These are phyloP conservation scores for Matsumurasca onukii DNA, from an alignment of 1,140 invertebrate species.

Conservation along the genomic window DNA sequence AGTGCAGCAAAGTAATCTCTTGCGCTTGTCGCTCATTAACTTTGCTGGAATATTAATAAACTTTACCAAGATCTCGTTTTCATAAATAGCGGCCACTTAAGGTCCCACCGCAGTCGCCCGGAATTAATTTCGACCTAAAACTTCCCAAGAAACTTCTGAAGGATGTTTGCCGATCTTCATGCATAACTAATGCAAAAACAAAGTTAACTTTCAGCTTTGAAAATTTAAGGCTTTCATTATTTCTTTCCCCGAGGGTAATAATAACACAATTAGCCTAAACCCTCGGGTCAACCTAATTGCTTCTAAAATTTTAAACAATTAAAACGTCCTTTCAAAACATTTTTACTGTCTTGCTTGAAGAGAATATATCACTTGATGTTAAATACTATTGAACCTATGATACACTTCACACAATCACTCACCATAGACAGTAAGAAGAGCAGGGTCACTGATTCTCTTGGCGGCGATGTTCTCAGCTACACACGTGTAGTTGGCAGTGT, in stretches of 20 bases:
- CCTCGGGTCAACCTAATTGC: conserved; percentile 13
- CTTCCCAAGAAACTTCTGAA: conserved; percentile 21
- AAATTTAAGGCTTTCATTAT: conserved; percentile 19
- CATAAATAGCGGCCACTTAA: conserved; percentile 8
- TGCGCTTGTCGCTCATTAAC: conserved; percentile 17
- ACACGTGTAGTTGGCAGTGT: conserved; percentile 96
- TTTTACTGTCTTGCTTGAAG: not conserved
- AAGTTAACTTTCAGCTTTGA: conserved; percentile 21
- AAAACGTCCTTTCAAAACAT: not conserved
- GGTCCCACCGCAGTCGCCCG: not conserved
- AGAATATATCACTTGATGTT: not conserved
- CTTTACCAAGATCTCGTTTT: conserved; percentile 10
- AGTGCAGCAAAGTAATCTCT: not conserved
- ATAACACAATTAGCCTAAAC: conserved; percentile 7
- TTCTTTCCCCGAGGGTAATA: not conserved
- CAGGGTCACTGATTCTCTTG: conserved; percentile 80
- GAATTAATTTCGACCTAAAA: conserved; percentile 22
- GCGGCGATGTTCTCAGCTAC: conserved; percentile 93
- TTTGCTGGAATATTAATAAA: conserved; percentile 22
- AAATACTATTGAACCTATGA: not conserved
- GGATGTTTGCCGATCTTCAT: conserved; percentile 22
- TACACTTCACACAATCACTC: conserved; percentile 58
- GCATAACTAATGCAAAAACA: conserved; percentile 23
- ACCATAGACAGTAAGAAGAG: conserved; percentile 92
- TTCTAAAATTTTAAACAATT: too few species aligned